Base-by-base conservation (phyloP, 1,140 invertebrate genomes). In the Sipha flava region DNA sequence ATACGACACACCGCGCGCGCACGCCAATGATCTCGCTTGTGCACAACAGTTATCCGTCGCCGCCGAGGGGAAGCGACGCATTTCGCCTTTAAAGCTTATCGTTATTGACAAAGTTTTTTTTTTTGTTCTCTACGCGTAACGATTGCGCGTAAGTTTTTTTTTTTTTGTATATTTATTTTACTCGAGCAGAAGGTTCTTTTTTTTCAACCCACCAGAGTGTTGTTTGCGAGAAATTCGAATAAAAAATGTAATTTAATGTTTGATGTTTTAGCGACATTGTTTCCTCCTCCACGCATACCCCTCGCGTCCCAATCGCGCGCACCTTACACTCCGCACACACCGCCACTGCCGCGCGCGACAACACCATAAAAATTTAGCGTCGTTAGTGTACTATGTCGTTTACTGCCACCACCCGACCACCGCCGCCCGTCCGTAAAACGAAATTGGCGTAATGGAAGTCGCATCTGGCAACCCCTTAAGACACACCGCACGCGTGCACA, bases 161-260 rank as follows among this genome's bases (percentile, higher is more conserved):
- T 54, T 37, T 23, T 34, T 37, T 21, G 12, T 68, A n/a, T 68
- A 21, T 23, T 66, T n/a, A 52, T 52, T 52, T 40, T 40, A 21
- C 34, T 23, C 62, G 10, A 0, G 10, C 62, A 62, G 7, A 49
- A 72, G 26, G 43, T 45, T 6, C 12, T 31, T 34, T 45, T 70
- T 43, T 72, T 54, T 7, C 59, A 57, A 77, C 49, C 52, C 73
- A 77, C 73, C 73, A 77, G 52, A 77, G 73, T 77, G 73, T 43
- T 43, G 52, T 77, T 77, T 59, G 52, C 49, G 34, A 40, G 73
- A 77, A 77, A 77, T 77, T 77, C 73, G 49, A 77, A 77, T 77
- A 77, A 77, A n/a, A 77, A 77, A 77, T 59, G 73, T 77, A 77
- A 77, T 77, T 77, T 77, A 77, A 77, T n/a, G 73, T 77, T 77